Base-by-base conservation (phyloP, 2,113 vertebrate species). In the Dromas ardeola region DNA sequence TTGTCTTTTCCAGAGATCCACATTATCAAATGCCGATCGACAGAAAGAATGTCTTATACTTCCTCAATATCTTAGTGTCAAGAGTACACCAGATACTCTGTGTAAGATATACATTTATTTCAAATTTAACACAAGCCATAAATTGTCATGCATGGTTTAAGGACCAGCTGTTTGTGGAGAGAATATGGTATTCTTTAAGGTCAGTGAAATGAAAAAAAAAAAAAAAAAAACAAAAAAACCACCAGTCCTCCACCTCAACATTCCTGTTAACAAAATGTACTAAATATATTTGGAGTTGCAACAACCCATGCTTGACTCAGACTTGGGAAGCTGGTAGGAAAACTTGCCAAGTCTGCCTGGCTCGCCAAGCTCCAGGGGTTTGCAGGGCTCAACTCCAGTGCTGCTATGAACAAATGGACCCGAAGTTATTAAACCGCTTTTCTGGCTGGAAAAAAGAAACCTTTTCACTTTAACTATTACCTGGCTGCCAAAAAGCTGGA, bases 361-460 rank as follows among this genome's bases (percentile, higher is more conserved):
- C 91, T 88, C 98, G 98, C 98, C 98, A 98, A 98, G 94, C 98
- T 98, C 98, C 97, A 95, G 98, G 97, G 96, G 98, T 97, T 97
- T 95, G 77, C 25, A 94, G 86, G 86, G 91, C 96, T 98, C 97
- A 97, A 58, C 88, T 88, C 66, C 47, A 94, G 88, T n/a, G 81
- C 65, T 95, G 92, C 97, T 97, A 97, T 11, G 95, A 97, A 96
- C 91, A 98, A 98, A 98, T 74, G 84, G 94, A 97, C 96, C 77
- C 87, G 88, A 88, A 94, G 95, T 95, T 97, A 98, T 97, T 97
- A 98, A 98, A 98, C 53, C 8, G 66, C 86, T 97, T 97, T 97
- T 98, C 94, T 97, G 96, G 89, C 93, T 97, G 89, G 94, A 96
- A 98, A 95, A 89, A 95, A 67, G 38, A 97, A 96, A 90, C 38